These are phyloP conservation scores for Pristionchus pacificus DNA, from an alignment of 1,140 invertebrate genomes.

Conservation along the genomic window DNA sequence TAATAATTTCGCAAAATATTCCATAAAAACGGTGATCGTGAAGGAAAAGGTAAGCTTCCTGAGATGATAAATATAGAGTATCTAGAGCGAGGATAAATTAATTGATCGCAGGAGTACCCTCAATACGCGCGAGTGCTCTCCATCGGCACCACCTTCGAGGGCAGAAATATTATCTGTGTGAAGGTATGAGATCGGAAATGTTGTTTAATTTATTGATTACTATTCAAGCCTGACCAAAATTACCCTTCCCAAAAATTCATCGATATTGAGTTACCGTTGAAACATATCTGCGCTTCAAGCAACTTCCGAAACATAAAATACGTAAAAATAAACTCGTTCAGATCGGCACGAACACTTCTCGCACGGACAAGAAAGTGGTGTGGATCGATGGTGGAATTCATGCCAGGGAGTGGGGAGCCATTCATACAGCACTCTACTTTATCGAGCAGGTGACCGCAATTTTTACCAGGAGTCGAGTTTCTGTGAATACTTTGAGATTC, in stretches of 20 bases:
- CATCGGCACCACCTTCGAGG: slow-evolving; percentile 60
- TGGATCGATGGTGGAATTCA: slow-evolving; percentile 60
- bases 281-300: too few species aligned
- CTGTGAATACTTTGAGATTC: not conserved
- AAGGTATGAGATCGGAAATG: slow-evolving; percentile 47
- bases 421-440: slow-evolving; percentile 59
- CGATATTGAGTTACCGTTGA: not conserved
- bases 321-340: slow-evolving; percentile 11
- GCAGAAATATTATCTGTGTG: slow-evolving; percentile 58
- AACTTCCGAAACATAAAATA: too few species aligned
- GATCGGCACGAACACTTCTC: slow-evolving; percentile 47
- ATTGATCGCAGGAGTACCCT: slow-evolving; percentile 48
- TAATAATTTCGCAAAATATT: too few species aligned
- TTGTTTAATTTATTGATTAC: not conserved
- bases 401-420: slow-evolving; percentile 58
- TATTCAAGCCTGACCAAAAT: not conserved
- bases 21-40: too few species aligned
- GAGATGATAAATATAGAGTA: too few species aligned
- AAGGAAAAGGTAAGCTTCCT: too few species aligned
- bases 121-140: slow-evolving; percentile 53
- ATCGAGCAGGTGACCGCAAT: slow-evolving; percentile 47
- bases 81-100: too few species aligned
- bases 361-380: slow-evolving; percentile 45
- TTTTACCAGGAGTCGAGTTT: not conserved
- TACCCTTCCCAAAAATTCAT: not conserved